Evolutionary conservation across 2,888 invertebrate species (phyloP).

Genomic region (Drosophila planitibia): DNA sequence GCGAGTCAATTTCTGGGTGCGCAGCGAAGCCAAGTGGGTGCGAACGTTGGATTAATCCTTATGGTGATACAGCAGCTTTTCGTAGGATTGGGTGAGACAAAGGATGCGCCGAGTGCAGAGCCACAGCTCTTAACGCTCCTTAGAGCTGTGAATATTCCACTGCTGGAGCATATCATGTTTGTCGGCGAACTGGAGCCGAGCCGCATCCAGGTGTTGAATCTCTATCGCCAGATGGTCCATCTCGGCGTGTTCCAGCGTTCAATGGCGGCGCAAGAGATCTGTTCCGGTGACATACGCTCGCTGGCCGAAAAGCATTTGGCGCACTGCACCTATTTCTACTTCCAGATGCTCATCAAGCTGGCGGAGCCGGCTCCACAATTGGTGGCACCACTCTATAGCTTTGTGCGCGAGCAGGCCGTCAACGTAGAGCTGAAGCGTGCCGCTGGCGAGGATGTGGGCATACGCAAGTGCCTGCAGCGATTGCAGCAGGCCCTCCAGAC

Average conservation of each 20-base stretch:
- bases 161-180: conserved; percentile 85
- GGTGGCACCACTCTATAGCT: conserved; percentile 74
- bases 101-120: conserved; percentile 16
- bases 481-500: conserved; percentile 55
- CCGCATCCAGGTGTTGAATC: conserved; percentile 73
- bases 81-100: conserved; percentile 14
- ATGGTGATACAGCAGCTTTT: conserved; percentile 82
- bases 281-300: conserved; percentile 73
- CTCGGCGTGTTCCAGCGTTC: conserved; percentile 65
- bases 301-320: conserved; percentile 84
- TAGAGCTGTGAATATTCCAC: conserved; percentile 72
- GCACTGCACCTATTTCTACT: conserved; percentile 84
- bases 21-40: conserved; percentile 82
- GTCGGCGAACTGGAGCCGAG: conserved; percentile 84
- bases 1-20: conserved; percentile 80
- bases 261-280: conserved; percentile 55
- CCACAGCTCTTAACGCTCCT: conserved; percentile 73
- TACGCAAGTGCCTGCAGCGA: conserved; percentile 79
- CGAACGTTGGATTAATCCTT: conserved; percentile 81
- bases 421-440: conserved; percentile 83
- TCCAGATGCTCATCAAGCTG: conserved; percentile 83
- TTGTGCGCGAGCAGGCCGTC: conserved; percentile 76
- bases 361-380: conserved; percentile 73
- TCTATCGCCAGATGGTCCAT: conserved; percentile 72
- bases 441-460: conserved; percentile 83